Conservation (phyloP, 2,888 invertebrate genomes). For the Drosophila phalerata region DNA sequence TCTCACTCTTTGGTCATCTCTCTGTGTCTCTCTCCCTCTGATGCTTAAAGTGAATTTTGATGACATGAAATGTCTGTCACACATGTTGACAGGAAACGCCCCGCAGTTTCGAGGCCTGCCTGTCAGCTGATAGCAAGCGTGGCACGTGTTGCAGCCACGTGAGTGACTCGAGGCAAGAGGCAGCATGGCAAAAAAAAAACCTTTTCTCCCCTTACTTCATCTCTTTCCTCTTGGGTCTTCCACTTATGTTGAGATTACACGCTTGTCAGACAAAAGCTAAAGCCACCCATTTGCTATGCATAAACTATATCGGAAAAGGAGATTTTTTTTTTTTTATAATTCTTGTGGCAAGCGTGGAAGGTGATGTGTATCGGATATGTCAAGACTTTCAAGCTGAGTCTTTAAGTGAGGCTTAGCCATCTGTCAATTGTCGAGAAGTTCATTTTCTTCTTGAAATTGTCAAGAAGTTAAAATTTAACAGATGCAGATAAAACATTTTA, state of each 20-base stretch:
- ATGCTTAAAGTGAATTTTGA: constrained; percentile 63
- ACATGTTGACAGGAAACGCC: constrained; percentile 63
- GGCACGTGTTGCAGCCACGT: constrained; percentile 69
- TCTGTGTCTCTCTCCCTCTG: neutral
- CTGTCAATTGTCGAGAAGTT: neutral
- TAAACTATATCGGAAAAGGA: constrained; percentile 38
- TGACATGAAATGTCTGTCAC: constrained; percentile 60
- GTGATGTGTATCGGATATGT: neutral
- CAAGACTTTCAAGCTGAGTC: neutral
- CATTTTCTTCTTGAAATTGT: neutral
- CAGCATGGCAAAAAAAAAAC: constrained; percentile 1
- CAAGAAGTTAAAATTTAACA: neutral
- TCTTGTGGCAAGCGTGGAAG: too few species aligned
- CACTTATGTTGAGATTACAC: constrained; percentile 73
- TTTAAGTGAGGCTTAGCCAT: neutral
- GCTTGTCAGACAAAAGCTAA: constrained; percentile 62
- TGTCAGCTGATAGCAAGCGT: constrained; percentile 52
- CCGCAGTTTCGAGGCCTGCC: constrained; percentile 38
- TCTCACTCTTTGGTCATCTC: neutral
- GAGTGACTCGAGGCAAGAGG: constrained; percentile 33
- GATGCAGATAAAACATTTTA: neutral
- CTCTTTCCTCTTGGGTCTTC: constrained; percentile 27
- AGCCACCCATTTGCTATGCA: constrained; percentile 48
- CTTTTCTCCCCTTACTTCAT: neutral
- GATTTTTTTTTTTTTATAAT: constrained; percentile 4